Evolutionary conservation across 1,140 invertebrate genomes (phyloP).

Genomic region (Zaprionus lachaisei): DNA sequence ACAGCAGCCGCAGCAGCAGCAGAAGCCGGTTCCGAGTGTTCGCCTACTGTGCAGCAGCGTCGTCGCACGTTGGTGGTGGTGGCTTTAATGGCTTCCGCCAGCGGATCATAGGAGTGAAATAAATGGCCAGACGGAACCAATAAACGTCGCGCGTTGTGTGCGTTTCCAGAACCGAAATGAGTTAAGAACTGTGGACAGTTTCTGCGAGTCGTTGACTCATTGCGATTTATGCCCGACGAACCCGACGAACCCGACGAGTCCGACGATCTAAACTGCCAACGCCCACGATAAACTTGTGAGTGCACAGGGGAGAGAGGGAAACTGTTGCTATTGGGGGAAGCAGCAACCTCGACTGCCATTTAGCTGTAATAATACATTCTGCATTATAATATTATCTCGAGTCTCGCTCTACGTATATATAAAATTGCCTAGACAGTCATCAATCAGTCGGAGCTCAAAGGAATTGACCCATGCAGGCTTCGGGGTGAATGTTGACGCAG

Average conservation of each 20-base stretch:
- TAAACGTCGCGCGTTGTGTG: slow-evolving; percentile 81
- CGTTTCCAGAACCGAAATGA: slow-evolving; percentile 72
- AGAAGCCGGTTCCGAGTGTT: slow-evolving; percentile 45
- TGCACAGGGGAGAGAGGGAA: slow-evolving; percentile 15
- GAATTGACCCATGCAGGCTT: slow-evolving; percentile 66
- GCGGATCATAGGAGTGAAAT: slow-evolving; percentile 84
- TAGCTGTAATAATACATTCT: slow-evolving; percentile 75
- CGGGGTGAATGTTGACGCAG: slow-evolving; percentile 47
- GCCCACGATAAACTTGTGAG: neutral
- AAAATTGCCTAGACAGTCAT: slow-evolving; percentile 76
- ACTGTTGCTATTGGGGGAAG: neutral
- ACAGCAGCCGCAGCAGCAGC: slow-evolving; percentile 22
- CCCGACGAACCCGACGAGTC: neutral
- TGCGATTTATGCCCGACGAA: slow-evolving; percentile 58
- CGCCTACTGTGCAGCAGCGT: slow-evolving; percentile 49
- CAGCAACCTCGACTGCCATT: slow-evolving; percentile 46
- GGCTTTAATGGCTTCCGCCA: slow-evolving; percentile 84
- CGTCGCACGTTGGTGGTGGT: slow-evolving; percentile 57
- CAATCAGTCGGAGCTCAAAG: slow-evolving; percentile 71
- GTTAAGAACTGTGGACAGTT: slow-evolving; percentile 82
- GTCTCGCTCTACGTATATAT: slow-evolving; percentile 51
- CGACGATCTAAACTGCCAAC: neutral
- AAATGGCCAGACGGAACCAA: slow-evolving; percentile 83
- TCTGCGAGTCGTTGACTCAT: slow-evolving; percentile 60
- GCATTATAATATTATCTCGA: slow-evolving; percentile 76